Evolutionary conservation across 1,140 invertebrate genomes (phyloP), one percentile per base, ranked within the genome.

Genomic region (Drosophila pruinosa): DNA sequence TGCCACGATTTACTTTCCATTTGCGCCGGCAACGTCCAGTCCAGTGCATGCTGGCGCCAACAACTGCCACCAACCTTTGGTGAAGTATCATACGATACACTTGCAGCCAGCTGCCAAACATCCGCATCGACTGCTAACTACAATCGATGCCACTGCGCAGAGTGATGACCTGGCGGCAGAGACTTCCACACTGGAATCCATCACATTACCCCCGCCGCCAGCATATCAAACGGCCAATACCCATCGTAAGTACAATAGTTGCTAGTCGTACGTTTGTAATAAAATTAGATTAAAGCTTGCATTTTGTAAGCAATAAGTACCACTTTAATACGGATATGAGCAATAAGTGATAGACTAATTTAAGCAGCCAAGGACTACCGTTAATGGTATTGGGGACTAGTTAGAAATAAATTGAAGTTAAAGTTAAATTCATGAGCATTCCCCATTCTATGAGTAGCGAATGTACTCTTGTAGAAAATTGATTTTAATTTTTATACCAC

Each of bases 21-120:
- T 89, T 36, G 82, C 75, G 19, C 61, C 89, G 12, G 63, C 89
- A 54, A 59, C 75, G 4, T 68, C 72, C 26, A 81, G 62, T 36
- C 71, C 61, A 6, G 48, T 41, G 41, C 65, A 69, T 22, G 15
- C 50, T 41, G 54, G 54, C 52, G 52, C 24, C 28, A 19, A 26
- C 68, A 39, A 71, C 48, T 50, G 72, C 26, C 72, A 62, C 19
- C 89, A 89, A 53, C 83, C 88, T 24, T 50, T 91, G 69, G 82
- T 91, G 39, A 91, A 91, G 75, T 91, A 91, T 72, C 89, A 91
- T 41, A 91, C 89, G 50, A 90, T 91, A 75, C 89, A 91, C 72
- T 82, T 90, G 73, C 80, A 89, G 21, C 89, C 89, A 24, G 64
- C 79, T 53, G 56, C 82, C 52, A 88, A 81, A 62, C 76, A 73